Evolutionary conservation across 1,140 invertebrate genomes (phyloP), one percentile per base, ranked within the genome.

Genomic region (Drosophila subobscura): DNA sequence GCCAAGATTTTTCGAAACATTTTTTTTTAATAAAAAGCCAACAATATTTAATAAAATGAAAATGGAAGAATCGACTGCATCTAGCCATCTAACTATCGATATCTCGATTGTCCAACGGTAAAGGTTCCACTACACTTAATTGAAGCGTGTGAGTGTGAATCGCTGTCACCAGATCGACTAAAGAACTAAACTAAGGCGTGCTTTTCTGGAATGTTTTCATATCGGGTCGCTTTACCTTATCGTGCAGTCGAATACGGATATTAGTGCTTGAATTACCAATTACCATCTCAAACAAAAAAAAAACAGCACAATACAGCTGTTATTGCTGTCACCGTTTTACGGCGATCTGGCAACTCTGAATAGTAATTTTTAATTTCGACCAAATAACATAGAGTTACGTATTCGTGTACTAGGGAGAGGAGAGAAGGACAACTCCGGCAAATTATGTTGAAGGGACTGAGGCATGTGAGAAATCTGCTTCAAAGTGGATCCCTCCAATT

Each of bases 401-500:
- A 81, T 79, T 78, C 71, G 46, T 53, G 61, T 49, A 51, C 23
- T 6, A 6, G 16, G 10, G 44, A 45, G 51, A 73, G 58, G 76
- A 59, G 37, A 51, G 56, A 37, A 51, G 50, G 16, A 1, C 16
- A 77, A 78, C 52, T 72, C 3, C 10, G 4, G 33, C 10, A 4
- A 81, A 68, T 20, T 2, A 68, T 89, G 86, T 86, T 81, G 45
- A 89, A 79, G 67, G 78, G 77, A 53, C 61, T 89, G 68, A 80
- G 72, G 70, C 78, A 81, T 66, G 56, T 89, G 20, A 77, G 68
- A 77, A 85, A 67, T 65, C 70, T 85, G 67, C 75, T 88, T 64
- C 83, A 88, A 61, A 75, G 83, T 63, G 72, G 83, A 52, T 52
- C 65, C 66, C 42, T 66, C 42, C 65, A 83, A 58, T 37, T 72